Base-by-base conservation (phyloP, 1,140 invertebrate species). In the Hirudo medicinalis region DNA sequence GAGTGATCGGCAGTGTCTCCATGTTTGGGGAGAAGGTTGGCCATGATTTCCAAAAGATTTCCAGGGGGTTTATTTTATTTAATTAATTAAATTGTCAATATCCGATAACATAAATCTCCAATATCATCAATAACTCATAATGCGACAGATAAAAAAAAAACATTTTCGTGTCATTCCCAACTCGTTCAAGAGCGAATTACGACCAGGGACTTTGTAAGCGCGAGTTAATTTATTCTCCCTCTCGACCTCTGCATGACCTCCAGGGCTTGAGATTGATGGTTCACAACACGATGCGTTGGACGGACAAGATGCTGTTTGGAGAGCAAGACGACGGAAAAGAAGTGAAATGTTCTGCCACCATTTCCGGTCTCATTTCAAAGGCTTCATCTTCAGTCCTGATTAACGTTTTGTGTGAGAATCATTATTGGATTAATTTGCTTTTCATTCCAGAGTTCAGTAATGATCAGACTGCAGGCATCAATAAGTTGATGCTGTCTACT, bases 191-290 rank as follows among this genome's bases (percentile, higher is more conserved):
- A 49, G 43, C 9, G 43, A 49, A 49, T 49, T 49, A 17, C 43
- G 43, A 49, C 43, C 43, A 2, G 9, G 9, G 1, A 49, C 15
- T 49, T 49, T 49, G 43, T 49, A 49, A 15, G 43, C 11, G 43
- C 9, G 43, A 15, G 43, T 49, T 17, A 49, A 49, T 15, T 5
- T 49, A 49, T 49, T 49, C 9, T 17, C 13, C 43, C 4, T 49
- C 43, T 49, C 43, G 43, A 49, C 4, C 43, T 49, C 15, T 11
- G 43, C 43, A 13, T 49, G 43, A 49, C 43, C 43, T 49, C 43
- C 19, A 70, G 60, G 73, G 73, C 5, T 32, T 74, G 63, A 36
- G 57, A 36, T 22, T 67, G 49, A 74, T 74, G 63, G 40, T 57
- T 6, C 66, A 71, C 63, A 72, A 15, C 19, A 68, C 69, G 20